Evolutionary conservation across 2,113 vertebrate genomes (phyloP).

Genomic region (Synchiropus splendidus): DNA sequence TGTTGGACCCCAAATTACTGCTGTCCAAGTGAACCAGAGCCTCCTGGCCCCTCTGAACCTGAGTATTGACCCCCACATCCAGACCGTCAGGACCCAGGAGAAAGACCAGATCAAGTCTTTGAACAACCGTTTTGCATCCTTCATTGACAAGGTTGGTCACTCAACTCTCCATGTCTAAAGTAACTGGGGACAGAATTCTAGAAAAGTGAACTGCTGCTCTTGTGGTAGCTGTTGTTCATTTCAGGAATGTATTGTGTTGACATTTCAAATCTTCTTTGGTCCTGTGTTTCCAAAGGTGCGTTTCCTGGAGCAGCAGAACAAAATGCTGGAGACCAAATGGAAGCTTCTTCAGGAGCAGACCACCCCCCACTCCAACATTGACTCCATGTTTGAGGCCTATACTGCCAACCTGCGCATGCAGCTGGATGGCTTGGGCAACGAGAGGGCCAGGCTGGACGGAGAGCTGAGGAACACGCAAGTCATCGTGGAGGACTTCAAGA

Average conservation of each 20-base stretch:
- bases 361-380: slow-evolving; percentile 67
- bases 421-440: slow-evolving; percentile 71
- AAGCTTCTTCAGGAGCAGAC: slow-evolving; percentile 84
- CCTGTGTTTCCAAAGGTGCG: slow-evolving; percentile 69
- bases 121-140: slow-evolving; percentile 75
- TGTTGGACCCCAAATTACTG: slow-evolving; percentile 62
- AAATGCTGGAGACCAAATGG: slow-evolving; percentile 97
- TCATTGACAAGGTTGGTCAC: slow-evolving; percentile 88
- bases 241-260: too few species aligned
- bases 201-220: too few species aligned
- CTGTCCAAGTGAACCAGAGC: slow-evolving; percentile 79
- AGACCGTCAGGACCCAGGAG: slow-evolving; percentile 79
- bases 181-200: too few species aligned
- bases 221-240: too few species aligned
- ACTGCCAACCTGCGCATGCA: slow-evolving; percentile 78
- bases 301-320: slow-evolving; percentile 95
- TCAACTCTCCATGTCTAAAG: too few species aligned
- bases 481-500: slow-evolving; percentile 90
- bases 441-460: slow-evolving; percentile 79
- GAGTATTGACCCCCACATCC: slow-evolving; percentile 80
- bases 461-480: slow-evolving; percentile 83
- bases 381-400: slow-evolving; percentile 79
- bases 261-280: too few species aligned
- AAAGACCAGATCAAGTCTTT: slow-evolving; percentile 91
- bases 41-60: slow-evolving; percentile 79